Evolutionary conservation across 2,888 invertebrate genomes (phyloP).

Genomic region (Flexamia atlantica): DNA sequence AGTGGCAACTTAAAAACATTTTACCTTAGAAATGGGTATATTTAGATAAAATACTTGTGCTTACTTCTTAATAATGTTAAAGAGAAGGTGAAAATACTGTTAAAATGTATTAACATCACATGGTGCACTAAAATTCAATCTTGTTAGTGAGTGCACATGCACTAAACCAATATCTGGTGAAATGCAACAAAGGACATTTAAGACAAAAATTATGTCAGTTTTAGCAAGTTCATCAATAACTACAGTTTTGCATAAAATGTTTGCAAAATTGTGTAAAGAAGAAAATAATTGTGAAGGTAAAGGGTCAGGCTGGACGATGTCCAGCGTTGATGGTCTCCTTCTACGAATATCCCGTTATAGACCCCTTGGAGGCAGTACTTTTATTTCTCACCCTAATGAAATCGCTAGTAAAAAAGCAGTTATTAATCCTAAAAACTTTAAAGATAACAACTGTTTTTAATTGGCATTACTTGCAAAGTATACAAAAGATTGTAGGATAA

Average conservation of each 20-base stretch:
- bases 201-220: constrained; percentile 15
- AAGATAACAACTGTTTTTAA: too few relatives aligned
- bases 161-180: background rate
- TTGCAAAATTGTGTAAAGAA: constrained; percentile 31
- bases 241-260: constrained; percentile 18
- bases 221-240: constrained; percentile 4
- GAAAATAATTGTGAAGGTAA: constrained; percentile 24
- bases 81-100: background rate
- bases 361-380: too few relatives aligned
- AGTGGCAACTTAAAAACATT: constrained; percentile 15
- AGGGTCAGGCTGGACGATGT: constrained; percentile 23
- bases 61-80: constrained; percentile 3
- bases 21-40: constrained; percentile 21
- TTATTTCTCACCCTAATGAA: too few relatives aligned
- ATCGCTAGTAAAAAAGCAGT: too few relatives aligned
- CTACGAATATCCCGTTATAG: too few relatives aligned
- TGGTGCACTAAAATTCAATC: constrained; percentile 30
- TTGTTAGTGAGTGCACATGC: constrained; percentile 20
- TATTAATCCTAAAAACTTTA: too few relatives aligned
- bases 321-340: too few relatives aligned
- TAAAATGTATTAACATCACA: background rate
- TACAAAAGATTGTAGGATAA: constrained; percentile 24
- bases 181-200: background rate
- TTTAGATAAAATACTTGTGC: constrained; percentile 9
- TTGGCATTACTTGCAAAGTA: constrained; percentile 23